Conservation (phyloP, 1,140 invertebrate genomes). For the Drosophila micromelanica region DNA sequence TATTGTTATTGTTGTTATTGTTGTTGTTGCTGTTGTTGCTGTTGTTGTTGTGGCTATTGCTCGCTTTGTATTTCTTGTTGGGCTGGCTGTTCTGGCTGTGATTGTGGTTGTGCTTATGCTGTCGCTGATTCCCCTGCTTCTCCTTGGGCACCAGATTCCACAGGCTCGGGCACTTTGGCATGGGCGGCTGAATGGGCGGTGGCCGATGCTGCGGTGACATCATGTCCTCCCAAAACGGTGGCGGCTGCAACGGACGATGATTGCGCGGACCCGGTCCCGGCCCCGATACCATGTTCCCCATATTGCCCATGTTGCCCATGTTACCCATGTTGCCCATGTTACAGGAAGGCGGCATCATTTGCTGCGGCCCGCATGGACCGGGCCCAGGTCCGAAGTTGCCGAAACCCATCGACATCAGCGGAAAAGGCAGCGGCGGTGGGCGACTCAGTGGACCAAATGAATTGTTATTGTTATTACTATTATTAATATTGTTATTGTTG, state of each 20-base stretch:
- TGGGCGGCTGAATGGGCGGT: conserved; percentile 68
- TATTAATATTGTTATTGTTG: conserved; percentile 13
- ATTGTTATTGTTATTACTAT: too few relatives aligned
- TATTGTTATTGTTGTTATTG: conserved; percentile 17
- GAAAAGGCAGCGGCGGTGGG: conserved; percentile 64
- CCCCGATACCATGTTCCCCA: conserved; percentile 26
- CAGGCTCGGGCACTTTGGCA: conserved; percentile 69
- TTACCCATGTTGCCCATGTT: not conserved
- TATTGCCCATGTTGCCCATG: conserved; percentile 18
- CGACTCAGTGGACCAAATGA: conserved; percentile 43
- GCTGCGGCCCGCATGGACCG: conserved; percentile 35
- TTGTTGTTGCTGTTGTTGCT: conserved; percentile 19
- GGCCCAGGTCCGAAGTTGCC: conserved; percentile 55
- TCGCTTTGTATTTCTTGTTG: conserved; percentile 55
- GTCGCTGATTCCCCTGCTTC: conserved; percentile 26
- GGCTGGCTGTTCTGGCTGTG: conserved; percentile 32
- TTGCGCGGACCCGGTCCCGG: conserved; percentile 24
- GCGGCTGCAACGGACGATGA: conserved; percentile 60
- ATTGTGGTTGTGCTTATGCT: conserved; percentile 25
- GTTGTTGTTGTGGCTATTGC: conserved; percentile 18
- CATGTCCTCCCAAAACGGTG: conserved; percentile 75
- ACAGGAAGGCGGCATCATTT: conserved; percentile 26
- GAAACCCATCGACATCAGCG: conserved; percentile 56
- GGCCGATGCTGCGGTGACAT: conserved; percentile 60
- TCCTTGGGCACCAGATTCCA: conserved; percentile 72